Base-by-base conservation (phyloP, 2,113 vertebrate genomes). In the Saccopteryx bilineata region DNA sequence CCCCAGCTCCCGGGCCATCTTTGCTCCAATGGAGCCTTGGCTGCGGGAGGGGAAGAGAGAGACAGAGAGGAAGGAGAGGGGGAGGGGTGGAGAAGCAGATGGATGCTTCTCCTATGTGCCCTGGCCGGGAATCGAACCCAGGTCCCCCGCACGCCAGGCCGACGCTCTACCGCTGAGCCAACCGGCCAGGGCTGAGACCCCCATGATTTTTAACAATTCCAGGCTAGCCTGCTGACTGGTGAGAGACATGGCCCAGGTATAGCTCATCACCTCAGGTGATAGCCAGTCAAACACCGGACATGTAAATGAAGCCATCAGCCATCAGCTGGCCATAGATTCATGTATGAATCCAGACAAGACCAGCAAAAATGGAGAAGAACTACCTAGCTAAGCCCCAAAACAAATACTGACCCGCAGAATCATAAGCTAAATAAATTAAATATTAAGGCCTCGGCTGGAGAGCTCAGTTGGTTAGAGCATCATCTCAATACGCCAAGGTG, bases 381-480 rank as follows among this genome's bases (percentile, higher is more conserved):
- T 54, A 79, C 48, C 21, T 71, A 58, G 26, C 31, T 52, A 92
- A 87, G 52, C 84, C 84, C 18, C 82, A 68, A 74, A 66, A n/a
- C 79, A 91, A 95, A 78, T 78, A 68, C 23, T 75, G 75, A 87
- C 12, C 76, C 39, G 60, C 23, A 68, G 50, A 87, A 68, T 89
- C 61, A 69, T 66, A 26, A 78, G 80, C 28, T 69, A 87, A 69
- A 78, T 33, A 61, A 87, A 93, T 46, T 12, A 63, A 82, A 50
- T 33, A 66, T 39, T 39, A 39, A 39, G 39, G 39, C 39, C 39
- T 39, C 39, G 3, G 39, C 39, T 39, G 39, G 39, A 39, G 39
- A 39, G 39, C 39, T 39, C 39, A 39, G 39, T 39, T 39, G 39
- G 39, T 39, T 39, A 39, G 39, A 39, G 39, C 39, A 39, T 39